A percentile compares a stretch with the other conserved stretches of the same genome.
Conservation (phyloP, 2,113 vertebrate species). For the Gadus macrocephalus region DNA sequence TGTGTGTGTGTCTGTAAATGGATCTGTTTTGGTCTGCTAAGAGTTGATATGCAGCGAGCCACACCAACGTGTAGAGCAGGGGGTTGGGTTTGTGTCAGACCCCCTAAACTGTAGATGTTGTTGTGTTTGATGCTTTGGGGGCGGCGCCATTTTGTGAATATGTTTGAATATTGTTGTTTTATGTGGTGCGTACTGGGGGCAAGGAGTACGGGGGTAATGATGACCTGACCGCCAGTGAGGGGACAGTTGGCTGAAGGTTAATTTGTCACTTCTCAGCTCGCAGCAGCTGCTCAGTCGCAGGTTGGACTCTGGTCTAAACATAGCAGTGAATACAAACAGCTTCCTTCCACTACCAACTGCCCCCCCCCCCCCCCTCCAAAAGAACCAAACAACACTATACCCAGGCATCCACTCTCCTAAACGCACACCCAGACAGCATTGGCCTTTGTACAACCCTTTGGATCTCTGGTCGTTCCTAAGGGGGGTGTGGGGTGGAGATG, state of each 20-base stretch:
- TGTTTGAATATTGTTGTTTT: too few species aligned
- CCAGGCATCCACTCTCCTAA: constrained; percentile 11
- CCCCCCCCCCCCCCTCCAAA: constrained; percentile 31
- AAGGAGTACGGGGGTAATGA: constrained; percentile 27
- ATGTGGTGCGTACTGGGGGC: neutral
- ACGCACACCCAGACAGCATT: neutral
- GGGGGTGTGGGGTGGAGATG: too few species aligned
- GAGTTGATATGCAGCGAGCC: too few species aligned
- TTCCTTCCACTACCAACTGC: constrained; percentile 17
- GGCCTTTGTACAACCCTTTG: neutral
- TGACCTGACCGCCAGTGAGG: constrained; percentile 29
- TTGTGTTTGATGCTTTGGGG: too few species aligned
- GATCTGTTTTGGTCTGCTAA: too few species aligned
- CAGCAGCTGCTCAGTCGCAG: constrained; percentile 65
- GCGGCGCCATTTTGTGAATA: too few species aligned
- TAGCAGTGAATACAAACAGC: constrained; percentile 63
- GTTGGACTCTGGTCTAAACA: constrained; percentile 61
- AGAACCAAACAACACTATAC: neutral
- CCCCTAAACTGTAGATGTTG: too few species aligned
- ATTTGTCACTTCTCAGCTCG: constrained; percentile 57
- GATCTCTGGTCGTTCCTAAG: too few species aligned
- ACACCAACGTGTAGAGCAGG: too few species aligned
- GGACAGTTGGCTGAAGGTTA: constrained; percentile 71
- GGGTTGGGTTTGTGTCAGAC: too few species aligned
- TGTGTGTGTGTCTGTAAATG: constrained; percentile 1